Evolutionary conservation across 2,113 vertebrate species (phyloP).

Genomic region (Istiophorus platypterus): DNA sequence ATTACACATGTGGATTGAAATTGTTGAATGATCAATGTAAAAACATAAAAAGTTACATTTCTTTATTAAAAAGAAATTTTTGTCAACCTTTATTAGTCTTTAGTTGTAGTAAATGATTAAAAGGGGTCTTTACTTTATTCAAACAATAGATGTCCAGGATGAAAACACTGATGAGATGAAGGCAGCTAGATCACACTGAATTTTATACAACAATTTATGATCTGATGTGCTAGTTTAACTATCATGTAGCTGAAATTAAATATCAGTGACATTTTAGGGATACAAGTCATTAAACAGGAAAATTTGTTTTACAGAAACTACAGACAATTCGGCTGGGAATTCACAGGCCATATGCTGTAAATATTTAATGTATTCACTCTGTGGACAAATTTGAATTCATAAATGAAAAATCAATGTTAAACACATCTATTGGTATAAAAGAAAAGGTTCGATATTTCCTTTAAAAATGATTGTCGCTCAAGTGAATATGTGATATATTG

Average conservation of each 20-base stretch:
- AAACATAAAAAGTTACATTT: neutral
- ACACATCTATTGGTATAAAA: neutral
- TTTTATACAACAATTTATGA: neutral
- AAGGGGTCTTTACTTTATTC: neutral
- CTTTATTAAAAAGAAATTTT: neutral
- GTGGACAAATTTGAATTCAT: constrained; percentile 42
- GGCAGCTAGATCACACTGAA: neutral
- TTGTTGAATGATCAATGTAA: neutral
- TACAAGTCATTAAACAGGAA: constrained; percentile 18
- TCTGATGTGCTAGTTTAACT: constrained; percentile 5
- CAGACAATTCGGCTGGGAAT: constrained; percentile 30
- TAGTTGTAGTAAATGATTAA: neutral
- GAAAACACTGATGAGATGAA: neutral
- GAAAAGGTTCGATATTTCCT: neutral
- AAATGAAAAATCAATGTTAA: constrained; percentile 35
- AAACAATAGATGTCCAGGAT: neutral
- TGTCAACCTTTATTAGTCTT: neutral
- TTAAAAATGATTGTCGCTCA: neutral
- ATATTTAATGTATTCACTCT: constrained; percentile 55
- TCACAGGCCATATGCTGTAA: constrained; percentile 29
- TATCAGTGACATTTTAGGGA: constrained; percentile 8
- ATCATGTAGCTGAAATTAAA: constrained; percentile 1
- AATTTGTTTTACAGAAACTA: neutral
- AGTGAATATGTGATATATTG: neutral
- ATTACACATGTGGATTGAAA: neutral